A percentile compares a stretch with the other conserved stretches of the same genome.
phyloP scores from a whole-genome alignment of 64 coral and sea anemone genomes.

The Montipora cactus region DNA sequence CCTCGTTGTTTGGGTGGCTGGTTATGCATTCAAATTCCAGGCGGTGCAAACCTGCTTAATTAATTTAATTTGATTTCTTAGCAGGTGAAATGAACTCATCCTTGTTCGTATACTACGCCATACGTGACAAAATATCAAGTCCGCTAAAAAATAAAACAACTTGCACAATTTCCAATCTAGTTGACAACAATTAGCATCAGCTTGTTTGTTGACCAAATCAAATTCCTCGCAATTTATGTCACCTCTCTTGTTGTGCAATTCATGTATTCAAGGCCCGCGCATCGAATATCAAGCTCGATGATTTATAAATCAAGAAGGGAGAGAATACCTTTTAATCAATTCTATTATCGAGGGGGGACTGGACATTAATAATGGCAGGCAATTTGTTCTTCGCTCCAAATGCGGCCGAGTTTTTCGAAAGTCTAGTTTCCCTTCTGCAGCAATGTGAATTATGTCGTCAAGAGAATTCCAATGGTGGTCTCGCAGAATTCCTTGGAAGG shows the following conservation, averaged over 20 bases:
- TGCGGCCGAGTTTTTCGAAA: background rate
- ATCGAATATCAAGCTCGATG: background rate
- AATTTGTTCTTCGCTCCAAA: background rate
- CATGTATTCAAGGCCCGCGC: too few species aligned
- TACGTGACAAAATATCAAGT: background rate
- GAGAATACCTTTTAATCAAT: background rate
- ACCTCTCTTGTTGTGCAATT: background rate
- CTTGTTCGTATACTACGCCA: background rate
- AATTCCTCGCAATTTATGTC: background rate
- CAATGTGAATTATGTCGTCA: background rate
- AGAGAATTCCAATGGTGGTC: background rate
- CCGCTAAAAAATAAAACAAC: background rate
- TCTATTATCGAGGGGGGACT: background rate
- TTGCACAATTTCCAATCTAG: background rate
- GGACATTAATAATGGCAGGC: background rate
- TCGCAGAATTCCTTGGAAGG: background rate
- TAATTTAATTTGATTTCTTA: background rate
- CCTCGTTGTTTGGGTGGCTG: background rate
- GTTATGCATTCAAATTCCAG: background rate
- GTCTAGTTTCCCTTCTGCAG: background rate
- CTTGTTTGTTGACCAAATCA: background rate
- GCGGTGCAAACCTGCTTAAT: background rate
- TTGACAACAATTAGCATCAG: background rate
- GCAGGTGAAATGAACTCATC: background rate
- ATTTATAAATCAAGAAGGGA: background rate